Base-by-base conservation (phyloP, 2,888 invertebrate species). In the Hermaeophaga mercurialis region DNA sequence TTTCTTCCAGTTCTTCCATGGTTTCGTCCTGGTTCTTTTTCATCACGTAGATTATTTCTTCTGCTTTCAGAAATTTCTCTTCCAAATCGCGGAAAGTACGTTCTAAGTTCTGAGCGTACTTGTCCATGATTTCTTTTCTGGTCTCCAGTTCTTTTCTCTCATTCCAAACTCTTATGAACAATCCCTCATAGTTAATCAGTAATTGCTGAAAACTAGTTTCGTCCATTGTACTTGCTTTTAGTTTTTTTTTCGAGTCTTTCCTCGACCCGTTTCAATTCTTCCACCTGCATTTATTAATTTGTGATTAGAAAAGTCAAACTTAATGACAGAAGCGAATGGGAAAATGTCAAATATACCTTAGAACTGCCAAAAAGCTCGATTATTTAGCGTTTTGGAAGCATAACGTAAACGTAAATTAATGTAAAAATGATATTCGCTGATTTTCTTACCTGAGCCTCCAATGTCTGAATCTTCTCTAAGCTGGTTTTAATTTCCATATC, bases 31-130 rank as follows among this genome's bases (percentile, higher is more conserved):
- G 73, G 58, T 76, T 74, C 17, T 64, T 56, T 60, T 72, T 70
- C 38, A 72, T 71, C 1, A 70, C 71, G 24, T 63, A 52, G 11
- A 77, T 66, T 3, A 73, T 64, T 2, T 55, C 43, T 62, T 73
- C 75, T 0, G 75, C 66, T 39, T 70, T 68, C 54, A 73, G 72
- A 56, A 71, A 76, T 55, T 75, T 75, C 11, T 68, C 65, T 9
- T 74, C 44, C 5, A 77, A 57, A 41, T 73, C 71, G n/a, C 65
- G 59, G 55, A 73, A 75, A 17, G 75, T 68, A 6, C 47, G 41
- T 58, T 76, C 74, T 17, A 77, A 56, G 58, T 74, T 73, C 1
- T 67, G 64, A 14, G 73, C 57, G 61, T 76, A 73, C 3, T 6
- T 28, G 14, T 62, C 55, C n/a, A 66, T 58, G 7, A 65, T 50